Percentiles rank a stretch among this genome's conserved stretches.
Evolutionary conservation across 2,797 vertebrate species (phyloP).

Genomic region (Arrhamphus sclerolepis): DNA sequence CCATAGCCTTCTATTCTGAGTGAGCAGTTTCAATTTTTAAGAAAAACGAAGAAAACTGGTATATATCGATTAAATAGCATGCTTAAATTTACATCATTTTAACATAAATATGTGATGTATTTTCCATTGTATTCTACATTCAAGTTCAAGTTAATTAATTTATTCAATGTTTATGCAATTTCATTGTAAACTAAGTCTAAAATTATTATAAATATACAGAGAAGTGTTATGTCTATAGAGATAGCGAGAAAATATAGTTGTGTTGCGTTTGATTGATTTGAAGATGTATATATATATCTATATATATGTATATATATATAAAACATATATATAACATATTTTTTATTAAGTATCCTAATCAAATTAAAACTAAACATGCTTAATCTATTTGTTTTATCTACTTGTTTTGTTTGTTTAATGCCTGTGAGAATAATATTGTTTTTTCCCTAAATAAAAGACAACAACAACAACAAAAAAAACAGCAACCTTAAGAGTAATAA

Average conservation of each 20-base stretch:
- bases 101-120: slow-evolving; percentile 10
- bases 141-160: background rate
- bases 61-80: slow-evolving; percentile 9
- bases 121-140: background rate
- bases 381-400: too few species aligned
- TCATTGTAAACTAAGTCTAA: too few species aligned
- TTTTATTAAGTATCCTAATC: background rate
- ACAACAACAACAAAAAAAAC: too few species aligned
- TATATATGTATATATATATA: background rate
- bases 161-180: background rate
- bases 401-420: too few species aligned
- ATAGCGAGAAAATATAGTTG: background rate
- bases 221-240: too few species aligned
- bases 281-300: background rate
- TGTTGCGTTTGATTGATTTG: too few species aligned
- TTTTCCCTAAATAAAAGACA: too few species aligned
- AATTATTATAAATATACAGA: too few species aligned
- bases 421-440: too few species aligned
- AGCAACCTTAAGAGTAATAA: too few species aligned
- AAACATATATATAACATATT: too few species aligned
- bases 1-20: slow-evolving; percentile 44
- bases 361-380: too few species aligned
- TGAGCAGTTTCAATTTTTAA: slow-evolving; percentile 47
- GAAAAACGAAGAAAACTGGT: slow-evolving; percentile 43
- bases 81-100: background rate